Evolutionary conservation across 35 echinoderm and acorn worm genomes (phyloP), one percentile per base, ranked within the genome.

Genomic region (Apostichopus japonicus): DNA sequence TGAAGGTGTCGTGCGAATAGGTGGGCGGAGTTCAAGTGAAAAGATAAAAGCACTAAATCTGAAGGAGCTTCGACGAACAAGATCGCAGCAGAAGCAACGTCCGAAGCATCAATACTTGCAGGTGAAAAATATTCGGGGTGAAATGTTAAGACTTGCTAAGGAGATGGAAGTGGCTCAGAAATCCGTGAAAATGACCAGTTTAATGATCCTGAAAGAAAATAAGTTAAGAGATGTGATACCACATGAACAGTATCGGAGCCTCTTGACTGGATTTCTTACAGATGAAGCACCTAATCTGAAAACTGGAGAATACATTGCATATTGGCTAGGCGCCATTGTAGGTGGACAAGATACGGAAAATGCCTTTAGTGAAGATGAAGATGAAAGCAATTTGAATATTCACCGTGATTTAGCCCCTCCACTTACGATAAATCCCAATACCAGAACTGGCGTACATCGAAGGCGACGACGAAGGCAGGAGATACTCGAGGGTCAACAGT

Each of bases 21-120:
- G 96, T 62, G 87, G 94, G 2, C 75, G 94, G 4, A 96, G 94
- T 54, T 92, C 90, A 23, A 94, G 93, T 83, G 91, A 96, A 65
- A 55, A 21, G 59, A 44, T 98, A 11, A 79, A 92, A 53, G 0
- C 19, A 13, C 78, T 87, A 17, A 95, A 95, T 23, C n/a, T 98
- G 24, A 78, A 84, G 21, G 79, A 88, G 71, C 6, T 87, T 10
- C 65, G 92, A 5, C 54, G 83, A 77, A 72, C 24, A 21, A 51
- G 51, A 78, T 23, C 78, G 70, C 10, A 59, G 23, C 8, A 79
- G 16, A 77, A 93, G 24, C 23, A 78, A 13, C 17, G 90, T 16
- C 73, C 89, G n/a, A 53, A 91, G 27, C 89, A 91, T 44, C 89
- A 72, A 91, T 67, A 86, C 24, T 82, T 61, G 65, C 63, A 83